These are phyloP conservation scores for Gryon sp. DNA, from an alignment of 1,140 invertebrate genomes.

Conservation along the genomic window DNA sequence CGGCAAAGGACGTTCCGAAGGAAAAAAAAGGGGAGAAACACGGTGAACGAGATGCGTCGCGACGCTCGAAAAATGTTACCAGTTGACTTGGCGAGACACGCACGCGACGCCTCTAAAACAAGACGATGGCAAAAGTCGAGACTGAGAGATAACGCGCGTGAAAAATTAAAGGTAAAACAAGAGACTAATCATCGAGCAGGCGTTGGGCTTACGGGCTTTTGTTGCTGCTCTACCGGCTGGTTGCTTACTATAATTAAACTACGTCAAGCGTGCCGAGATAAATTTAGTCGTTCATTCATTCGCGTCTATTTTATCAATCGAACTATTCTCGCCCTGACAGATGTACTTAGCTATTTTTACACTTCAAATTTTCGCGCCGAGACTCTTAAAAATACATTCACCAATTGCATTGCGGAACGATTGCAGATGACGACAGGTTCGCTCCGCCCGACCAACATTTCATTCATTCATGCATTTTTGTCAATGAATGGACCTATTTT, in stretches of 20 bases:
- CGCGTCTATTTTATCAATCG: slow-evolving; percentile 53
- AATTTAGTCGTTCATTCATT: slow-evolving; percentile 44
- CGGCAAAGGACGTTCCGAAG: slow-evolving; percentile 52
- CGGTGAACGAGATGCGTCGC: slow-evolving; percentile 58
- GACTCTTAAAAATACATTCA: slow-evolving; percentile 4
- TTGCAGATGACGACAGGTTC: too few relatives aligned
- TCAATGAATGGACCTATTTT: too few relatives aligned
- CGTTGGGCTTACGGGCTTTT: too few relatives aligned
- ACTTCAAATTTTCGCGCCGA: slow-evolving; percentile 12
- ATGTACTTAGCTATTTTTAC: slow-evolving; percentile 12
- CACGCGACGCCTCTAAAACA: slow-evolving; percentile 40
- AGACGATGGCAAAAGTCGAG: slow-evolving; percentile 13
- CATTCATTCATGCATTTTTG: background rate
- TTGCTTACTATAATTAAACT: slow-evolving; percentile 32
- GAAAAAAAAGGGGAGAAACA: slow-evolving; percentile 48
- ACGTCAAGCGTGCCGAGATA: background rate
- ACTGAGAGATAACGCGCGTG: slow-evolving; percentile 33
- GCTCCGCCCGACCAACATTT: background rate
- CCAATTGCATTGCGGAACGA: too few relatives aligned
- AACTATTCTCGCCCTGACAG: slow-evolving; percentile 25
- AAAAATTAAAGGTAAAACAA: slow-evolving; percentile 39
- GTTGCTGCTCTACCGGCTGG: background rate
- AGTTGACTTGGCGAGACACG: slow-evolving; percentile 52
- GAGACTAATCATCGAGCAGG: slow-evolving; percentile 42
- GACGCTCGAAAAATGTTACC: slow-evolving; percentile 59